phyloP scores from a whole-genome alignment of 2,113 vertebrate genomes.

The Bambusicola thoracicus region DNA sequence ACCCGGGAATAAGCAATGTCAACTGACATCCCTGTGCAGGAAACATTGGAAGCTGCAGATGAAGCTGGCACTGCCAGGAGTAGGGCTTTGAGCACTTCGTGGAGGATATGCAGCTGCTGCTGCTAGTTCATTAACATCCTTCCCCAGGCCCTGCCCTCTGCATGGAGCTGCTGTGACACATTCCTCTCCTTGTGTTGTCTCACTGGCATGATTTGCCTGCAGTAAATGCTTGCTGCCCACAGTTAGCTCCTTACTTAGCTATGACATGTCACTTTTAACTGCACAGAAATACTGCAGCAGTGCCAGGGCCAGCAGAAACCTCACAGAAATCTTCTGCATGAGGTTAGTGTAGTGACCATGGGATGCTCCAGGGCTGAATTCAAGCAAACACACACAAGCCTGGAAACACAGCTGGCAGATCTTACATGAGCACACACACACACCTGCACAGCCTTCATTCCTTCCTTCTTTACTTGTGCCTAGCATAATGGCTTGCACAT shows the following conservation, averaged over 20 bases:
- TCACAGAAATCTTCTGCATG: neutral
- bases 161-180: neutral
- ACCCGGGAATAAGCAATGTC: neutral
- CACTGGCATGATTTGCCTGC: conserved; percentile 2
- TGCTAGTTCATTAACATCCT: neutral
- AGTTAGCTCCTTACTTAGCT: neutral
- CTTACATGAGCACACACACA: neutral
- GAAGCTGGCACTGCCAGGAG: neutral
- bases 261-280: conserved; percentile 20
- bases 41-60: neutral
- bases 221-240: neutral
- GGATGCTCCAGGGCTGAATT: neutral
- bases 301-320: neutral
- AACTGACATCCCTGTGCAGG: neutral
- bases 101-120: neutral
- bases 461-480: neutral
- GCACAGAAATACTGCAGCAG: neutral
- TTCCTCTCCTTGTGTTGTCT: neutral
- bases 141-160: neutral
- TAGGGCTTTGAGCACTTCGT: fast-evolving
- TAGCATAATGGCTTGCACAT: neutral
- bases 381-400: neutral
- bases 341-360: neutral
- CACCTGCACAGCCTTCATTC: neutral
- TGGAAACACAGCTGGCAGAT: neutral